A percentile compares a stretch with the other conserved stretches of the same genome.
phyloP scores from a whole-genome alignment of 2,113 vertebrate genomes.

The Phoenicopterus ruber region DNA sequence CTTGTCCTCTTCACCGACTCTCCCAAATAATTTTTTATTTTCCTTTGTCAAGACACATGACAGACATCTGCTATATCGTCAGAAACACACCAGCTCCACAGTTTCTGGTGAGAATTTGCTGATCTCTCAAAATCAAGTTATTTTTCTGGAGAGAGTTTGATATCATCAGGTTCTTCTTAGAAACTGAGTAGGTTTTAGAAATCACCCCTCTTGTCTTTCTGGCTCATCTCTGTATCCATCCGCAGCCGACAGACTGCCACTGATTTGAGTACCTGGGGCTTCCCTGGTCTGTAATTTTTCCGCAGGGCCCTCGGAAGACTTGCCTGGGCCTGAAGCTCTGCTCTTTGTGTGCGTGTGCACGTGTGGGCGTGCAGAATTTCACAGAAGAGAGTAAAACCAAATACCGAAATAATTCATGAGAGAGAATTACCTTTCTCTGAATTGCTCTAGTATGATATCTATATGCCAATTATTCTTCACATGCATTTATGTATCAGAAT shows the following conservation, averaged over 20 bases:
- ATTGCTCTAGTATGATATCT: background rate
- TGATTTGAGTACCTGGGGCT: background rate
- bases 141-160: background rate
- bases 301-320: background rate
- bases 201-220: background rate
- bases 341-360: background rate
- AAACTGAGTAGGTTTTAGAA: background rate
- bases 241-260: background rate
- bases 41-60: background rate
- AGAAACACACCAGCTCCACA: background rate
- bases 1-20: background rate
- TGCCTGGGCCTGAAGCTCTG: background rate
- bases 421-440: background rate
- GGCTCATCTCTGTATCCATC: background rate
- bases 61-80: background rate
- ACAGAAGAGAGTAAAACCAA: background rate
- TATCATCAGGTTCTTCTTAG: background rate
- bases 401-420: background rate
- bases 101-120: background rate
- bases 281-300: background rate
- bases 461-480: background rate
- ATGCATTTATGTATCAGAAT: background rate
- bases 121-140: background rate
- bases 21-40: background rate
- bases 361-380: background rate